Conservation (phyloP, 2,113 vertebrate species). For the Mus musculus region GRCm39 chr13:101995501-101996000, state of each 20-base stretch:
- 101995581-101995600: not conserved
- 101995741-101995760: not conserved
- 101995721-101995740: not conserved
- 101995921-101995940: not conserved
- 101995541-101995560: not conserved
- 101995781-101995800: not conserved
- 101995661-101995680: not conserved
- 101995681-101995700: not conserved
- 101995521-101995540: not conserved
- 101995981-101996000: not conserved
- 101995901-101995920: not conserved
- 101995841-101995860: not conserved
- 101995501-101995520: not conserved
- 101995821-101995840: not conserved
- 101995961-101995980: not conserved
- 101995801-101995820: no score
- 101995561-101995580: not conserved
- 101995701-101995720: not conserved
- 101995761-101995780: not conserved
- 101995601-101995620: constrained; percentile 3
- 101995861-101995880: not conserved
- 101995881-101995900: no score
- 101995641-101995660: not conserved
- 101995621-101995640: not conserved
- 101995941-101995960: no score